These are phyloP conservation scores for Drosophila ironensis DNA, from an alignment of 1,140 invertebrate species.

Conservation along the genomic window DNA sequence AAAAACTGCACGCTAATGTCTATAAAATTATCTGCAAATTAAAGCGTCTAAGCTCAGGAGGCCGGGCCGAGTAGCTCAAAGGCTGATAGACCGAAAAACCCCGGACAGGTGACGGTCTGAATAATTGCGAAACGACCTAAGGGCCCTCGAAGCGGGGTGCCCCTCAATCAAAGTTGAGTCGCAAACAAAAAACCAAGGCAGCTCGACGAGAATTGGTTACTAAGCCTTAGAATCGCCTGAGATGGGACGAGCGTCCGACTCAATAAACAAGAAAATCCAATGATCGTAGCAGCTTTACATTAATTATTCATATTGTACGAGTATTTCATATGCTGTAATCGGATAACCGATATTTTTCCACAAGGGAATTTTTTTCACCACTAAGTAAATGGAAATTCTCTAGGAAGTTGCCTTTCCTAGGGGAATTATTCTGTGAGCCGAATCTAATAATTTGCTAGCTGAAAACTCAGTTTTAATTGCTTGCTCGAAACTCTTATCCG, in stretches of 20 bases:
- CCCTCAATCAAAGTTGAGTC: constrained; percentile 21
- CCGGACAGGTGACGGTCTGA: constrained; percentile 41
- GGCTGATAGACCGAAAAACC: constrained; percentile 20
- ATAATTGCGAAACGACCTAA: constrained; percentile 65
- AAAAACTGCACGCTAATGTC: constrained; percentile 73
- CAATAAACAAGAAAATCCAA: no score
- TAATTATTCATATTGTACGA: no score
- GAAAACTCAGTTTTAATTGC: not conserved
- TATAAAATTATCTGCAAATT: constrained; percentile 75
- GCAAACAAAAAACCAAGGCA: not conserved
- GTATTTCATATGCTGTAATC: no score
- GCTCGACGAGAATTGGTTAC: constrained; percentile 15
- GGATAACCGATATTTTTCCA: no score
- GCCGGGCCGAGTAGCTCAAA: constrained; percentile 15
- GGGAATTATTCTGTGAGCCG: no score
- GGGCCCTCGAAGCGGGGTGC: constrained; percentile 58
- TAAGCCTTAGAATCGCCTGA: not conserved
- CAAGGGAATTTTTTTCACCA: no score
- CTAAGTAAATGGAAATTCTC: no score
- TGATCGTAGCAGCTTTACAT: not conserved
- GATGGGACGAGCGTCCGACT: no score
- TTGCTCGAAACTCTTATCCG: constrained; percentile 17
- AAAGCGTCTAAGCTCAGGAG: constrained; percentile 58
- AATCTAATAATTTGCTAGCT: not conserved
- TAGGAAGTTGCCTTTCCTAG: no score